These are phyloP conservation scores for Sciurus niger DNA, from an alignment of 2,113 vertebrate species.

Conservation along the genomic window DNA sequence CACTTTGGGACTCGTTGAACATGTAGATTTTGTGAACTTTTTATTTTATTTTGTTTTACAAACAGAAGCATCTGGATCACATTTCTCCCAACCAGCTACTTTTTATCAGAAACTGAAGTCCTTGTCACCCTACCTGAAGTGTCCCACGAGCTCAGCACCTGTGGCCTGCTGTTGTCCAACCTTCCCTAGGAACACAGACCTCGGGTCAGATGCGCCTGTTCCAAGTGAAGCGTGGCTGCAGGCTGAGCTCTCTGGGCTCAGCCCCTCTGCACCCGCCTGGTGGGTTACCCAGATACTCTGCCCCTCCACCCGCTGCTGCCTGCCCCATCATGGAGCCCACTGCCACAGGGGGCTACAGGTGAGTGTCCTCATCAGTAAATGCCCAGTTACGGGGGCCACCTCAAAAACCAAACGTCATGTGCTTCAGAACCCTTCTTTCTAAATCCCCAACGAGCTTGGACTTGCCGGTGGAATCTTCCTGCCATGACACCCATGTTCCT, in stretches of 20 bases:
- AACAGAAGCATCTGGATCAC: too few species aligned
- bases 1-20: neutral
- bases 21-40: neutral
- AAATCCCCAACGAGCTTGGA: neutral
- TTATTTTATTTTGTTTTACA: neutral
- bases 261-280: neutral
- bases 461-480: neutral
- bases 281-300: rapidly evolving
- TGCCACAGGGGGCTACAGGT: too few species aligned
- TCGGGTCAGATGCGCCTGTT: neutral
- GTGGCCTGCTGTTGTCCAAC: rapidly evolving
- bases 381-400: rapidly evolving
- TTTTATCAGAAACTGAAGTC: neutral
- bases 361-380: rapidly evolving
- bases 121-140: rapidly evolving
- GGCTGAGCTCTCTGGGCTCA: neutral
- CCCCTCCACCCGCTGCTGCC: too few species aligned
- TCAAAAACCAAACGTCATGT: rapidly evolving
- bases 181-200: rapidly evolving
- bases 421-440: neutral
- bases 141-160: rapidly evolving
- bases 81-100: neutral
- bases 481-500: neutral
- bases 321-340: neutral
- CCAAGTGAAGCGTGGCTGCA: rapidly evolving